Evolutionary conservation across 1,140 invertebrate genomes (phyloP), one percentile per base, ranked within the genome.

Genomic region (Micrasema longulum): DNA sequence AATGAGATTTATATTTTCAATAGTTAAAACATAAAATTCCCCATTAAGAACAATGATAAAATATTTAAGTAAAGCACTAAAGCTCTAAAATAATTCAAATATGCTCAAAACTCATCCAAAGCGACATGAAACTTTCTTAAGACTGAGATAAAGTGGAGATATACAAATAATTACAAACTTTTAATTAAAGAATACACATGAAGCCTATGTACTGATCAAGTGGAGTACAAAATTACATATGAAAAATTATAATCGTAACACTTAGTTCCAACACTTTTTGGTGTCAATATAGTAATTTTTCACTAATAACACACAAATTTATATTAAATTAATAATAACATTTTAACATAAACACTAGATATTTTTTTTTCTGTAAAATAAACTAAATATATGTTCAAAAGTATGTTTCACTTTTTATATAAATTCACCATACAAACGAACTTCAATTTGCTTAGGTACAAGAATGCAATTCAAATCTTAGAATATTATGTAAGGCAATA

Each of bases 401-500:
- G 35, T 36, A 26, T 31, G 26, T 14, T 55, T n/a, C 31, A 20
- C 26, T 55, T 55, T 55, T n/a, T 4, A 31, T 35, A 55, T 31
- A 2, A 20, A 62, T 62, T 62, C 31, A 62, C 36, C 35, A 62
- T 14, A n/a, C 38, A 62, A 62, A 38, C 18, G n/a, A 62, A 62
- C 38, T 62, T 62, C 41, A 9, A 48, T 20, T 45, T 64, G 43
- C 60, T 31, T 45, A 64, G 43, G 31, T 20, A 45, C 60, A 45
- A n/a, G 23, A 64, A 47, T 45, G 60, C 60, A 47, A 36, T 57
- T 31, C 53, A 57, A 64, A 47, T 64, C 60, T 64, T 64, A 64
- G 60, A 47, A 64, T 47, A 64, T 64, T 64, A 64, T 41, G 22
- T 64, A 64, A 64, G 60, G 60, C 60, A 23, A 45, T 64, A n/a